Evolutionary conservation across 2,113 vertebrate genomes (phyloP).

Genomic region (Centropus bengalensis): DNA sequence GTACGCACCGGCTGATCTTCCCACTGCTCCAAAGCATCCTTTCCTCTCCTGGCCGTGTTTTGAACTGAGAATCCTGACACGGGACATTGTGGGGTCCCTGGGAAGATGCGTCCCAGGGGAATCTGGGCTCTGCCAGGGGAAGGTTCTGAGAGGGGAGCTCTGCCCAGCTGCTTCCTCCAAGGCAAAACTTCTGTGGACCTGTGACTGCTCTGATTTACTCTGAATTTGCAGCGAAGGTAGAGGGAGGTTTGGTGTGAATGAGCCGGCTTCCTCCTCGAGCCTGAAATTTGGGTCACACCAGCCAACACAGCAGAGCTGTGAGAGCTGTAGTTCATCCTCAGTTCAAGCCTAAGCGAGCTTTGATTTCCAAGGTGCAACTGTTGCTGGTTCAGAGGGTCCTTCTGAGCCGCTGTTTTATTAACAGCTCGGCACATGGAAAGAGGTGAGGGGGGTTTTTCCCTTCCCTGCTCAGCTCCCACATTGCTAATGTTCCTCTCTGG

Average conservation of each 20-base stretch:
- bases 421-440: background rate
- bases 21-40: background rate
- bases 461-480: constrained; percentile 24
- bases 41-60: background rate
- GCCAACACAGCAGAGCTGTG: background rate
- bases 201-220: background rate
- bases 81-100: background rate
- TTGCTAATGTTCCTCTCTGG: constrained; percentile 46
- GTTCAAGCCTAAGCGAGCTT: background rate
- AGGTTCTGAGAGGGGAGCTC: background rate
- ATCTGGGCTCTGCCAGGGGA: background rate
- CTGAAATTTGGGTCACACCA: constrained; percentile 27
- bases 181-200: background rate
- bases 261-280: background rate
- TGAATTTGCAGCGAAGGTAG: background rate
- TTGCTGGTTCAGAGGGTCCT: background rate
- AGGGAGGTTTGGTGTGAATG: constrained; percentile 23
- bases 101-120: rapidly evolving
- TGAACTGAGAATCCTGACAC: background rate
- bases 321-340: background rate
- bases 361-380: background rate
- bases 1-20: background rate
- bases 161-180: background rate
- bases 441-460: constrained; percentile 40
- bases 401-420: background rate